phyloP scores from a whole-genome alignment of 1,140 invertebrate genomes.

The Bombus pyrosoma region DNA sequence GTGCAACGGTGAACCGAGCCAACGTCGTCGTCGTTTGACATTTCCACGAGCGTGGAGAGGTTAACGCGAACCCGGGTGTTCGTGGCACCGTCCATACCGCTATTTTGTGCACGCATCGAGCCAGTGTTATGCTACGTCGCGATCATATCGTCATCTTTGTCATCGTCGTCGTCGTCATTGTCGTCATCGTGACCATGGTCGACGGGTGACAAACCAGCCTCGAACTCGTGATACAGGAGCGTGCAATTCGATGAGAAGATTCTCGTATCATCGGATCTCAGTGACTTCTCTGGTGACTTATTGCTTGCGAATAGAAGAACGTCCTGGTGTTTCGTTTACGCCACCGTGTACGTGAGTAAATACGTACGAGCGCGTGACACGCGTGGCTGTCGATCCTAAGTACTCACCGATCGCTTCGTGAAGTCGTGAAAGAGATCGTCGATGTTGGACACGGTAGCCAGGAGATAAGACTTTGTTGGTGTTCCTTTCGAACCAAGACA shows the following conservation, averaged over 20 bases:
- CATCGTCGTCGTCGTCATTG: neutral
- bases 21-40: conserved; percentile 72
- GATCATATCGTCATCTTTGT: neutral
- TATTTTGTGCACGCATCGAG: conserved; percentile 11
- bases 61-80: conserved; percentile 11
- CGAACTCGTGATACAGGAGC: neutral
- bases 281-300: neutral
- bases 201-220: neutral
- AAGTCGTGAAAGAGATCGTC: conserved; percentile 6
- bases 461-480: neutral
- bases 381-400: neutral
- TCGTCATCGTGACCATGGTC: neutral
- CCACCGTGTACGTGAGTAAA: neutral
- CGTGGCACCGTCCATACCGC: neutral
- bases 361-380: neutral
- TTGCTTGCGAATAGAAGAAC: neutral
- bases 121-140: conserved; percentile 1
- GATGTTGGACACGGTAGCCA: neutral
- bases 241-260: neutral
- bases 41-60: conserved; percentile 64
- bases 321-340: neutral
- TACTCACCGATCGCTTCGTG: neutral
- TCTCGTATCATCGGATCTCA: neutral
- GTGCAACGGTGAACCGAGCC: conserved; percentile 42
- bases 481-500: neutral